Evolutionary conservation across 2,888 invertebrate species (phyloP).

Genomic region (Lepidocyrtinus sp.): DNA sequence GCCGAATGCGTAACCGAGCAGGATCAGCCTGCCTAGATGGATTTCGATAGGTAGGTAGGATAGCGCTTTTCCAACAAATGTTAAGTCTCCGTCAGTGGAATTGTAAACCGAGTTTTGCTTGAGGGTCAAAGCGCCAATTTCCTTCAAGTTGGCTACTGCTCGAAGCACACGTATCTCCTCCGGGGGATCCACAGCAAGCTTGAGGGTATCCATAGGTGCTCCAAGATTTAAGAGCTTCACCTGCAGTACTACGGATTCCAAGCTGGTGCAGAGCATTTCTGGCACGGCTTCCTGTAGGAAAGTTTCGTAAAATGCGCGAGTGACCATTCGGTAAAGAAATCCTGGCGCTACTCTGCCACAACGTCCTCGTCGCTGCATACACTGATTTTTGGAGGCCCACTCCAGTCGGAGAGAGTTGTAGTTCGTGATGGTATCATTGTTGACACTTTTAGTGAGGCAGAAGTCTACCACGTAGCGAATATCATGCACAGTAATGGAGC

Average conservation of each 20-base stretch:
- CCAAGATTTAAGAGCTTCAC: slow-evolving; percentile 88
- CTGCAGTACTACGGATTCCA: slow-evolving; percentile 85
- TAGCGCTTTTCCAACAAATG: slow-evolving; percentile 88
- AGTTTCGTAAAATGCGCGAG: slow-evolving; percentile 78
- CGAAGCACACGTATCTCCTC: slow-evolving; percentile 85
- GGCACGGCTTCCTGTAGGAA: slow-evolving; percentile 78
- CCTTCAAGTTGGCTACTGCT: slow-evolving; percentile 88
- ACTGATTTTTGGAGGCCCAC: slow-evolving; percentile 94
- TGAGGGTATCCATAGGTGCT: slow-evolving; percentile 84
- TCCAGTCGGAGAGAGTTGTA: slow-evolving; percentile 83
- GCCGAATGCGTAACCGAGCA: slow-evolving; percentile 89
- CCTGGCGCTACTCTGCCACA: slow-evolving; percentile 91
- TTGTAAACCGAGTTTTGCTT: slow-evolving; percentile 75
- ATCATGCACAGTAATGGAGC: slow-evolving; percentile 92
- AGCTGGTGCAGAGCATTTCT: slow-evolving; percentile 85
- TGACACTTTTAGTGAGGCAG: slow-evolving; percentile 88
- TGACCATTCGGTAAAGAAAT: slow-evolving; percentile 84
- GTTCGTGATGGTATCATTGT: slow-evolving; percentile 84
- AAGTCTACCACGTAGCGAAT: slow-evolving; percentile 94
- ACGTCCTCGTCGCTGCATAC: slow-evolving; percentile 90
- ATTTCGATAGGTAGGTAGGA: slow-evolving; percentile 88
- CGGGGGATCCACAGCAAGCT: slow-evolving; percentile 89
- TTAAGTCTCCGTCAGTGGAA: slow-evolving; percentile 86
- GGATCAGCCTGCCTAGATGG: slow-evolving; percentile 84
- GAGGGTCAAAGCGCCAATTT: slow-evolving; percentile 85